phyloP scores from a whole-genome alignment of 2,888 invertebrate genomes.

The Margaritifera margaritifera region DNA sequence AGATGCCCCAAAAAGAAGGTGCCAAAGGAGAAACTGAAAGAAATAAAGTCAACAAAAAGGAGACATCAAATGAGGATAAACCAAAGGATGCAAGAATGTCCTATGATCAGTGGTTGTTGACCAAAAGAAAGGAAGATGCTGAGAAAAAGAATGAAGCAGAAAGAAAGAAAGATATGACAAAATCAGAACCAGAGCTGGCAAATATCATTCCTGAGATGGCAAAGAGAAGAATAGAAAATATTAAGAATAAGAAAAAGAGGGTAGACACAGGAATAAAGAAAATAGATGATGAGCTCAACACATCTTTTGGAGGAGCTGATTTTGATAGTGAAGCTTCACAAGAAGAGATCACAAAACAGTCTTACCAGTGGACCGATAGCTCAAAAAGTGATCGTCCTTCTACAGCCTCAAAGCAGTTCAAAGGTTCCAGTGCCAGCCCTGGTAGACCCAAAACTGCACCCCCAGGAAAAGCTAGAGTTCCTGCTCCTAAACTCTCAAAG shows the following conservation, averaged over 20 bases:
- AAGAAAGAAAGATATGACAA: constrained; percentile 49
- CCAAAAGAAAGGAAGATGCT: constrained; percentile 52
- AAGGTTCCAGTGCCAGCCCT: constrained; percentile 8
- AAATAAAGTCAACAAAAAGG: constrained; percentile 16
- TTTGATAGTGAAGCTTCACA: constrained; percentile 31
- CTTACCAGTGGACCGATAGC: constrained; percentile 43
- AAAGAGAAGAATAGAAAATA: constrained; percentile 52
- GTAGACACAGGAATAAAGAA: constrained; percentile 50
- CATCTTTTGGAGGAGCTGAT: constrained; percentile 51
- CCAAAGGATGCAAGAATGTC: constrained; percentile 50
- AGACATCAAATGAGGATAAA: constrained; percentile 20
- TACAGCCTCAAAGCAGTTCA: constrained; percentile 22
- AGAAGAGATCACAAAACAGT: constrained; percentile 33
- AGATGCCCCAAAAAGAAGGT: constrained; percentile 37
- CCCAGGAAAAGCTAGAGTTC: constrained; percentile 31
- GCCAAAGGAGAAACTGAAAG: constrained; percentile 39
- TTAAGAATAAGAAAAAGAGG: constrained; percentile 47
- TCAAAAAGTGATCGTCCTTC: constrained; percentile 16
- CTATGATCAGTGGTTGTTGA: constrained; percentile 61
- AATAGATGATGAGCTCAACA: constrained; percentile 47
- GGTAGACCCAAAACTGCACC: constrained; percentile 50
- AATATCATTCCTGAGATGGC: constrained; percentile 57
- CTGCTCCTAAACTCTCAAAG: constrained; percentile 42
- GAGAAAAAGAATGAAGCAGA: constrained; percentile 41
- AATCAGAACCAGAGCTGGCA: constrained; percentile 61